Base-by-base conservation (phyloP, 2,888 invertebrate species). In the Oxystoma pomonae region DNA sequence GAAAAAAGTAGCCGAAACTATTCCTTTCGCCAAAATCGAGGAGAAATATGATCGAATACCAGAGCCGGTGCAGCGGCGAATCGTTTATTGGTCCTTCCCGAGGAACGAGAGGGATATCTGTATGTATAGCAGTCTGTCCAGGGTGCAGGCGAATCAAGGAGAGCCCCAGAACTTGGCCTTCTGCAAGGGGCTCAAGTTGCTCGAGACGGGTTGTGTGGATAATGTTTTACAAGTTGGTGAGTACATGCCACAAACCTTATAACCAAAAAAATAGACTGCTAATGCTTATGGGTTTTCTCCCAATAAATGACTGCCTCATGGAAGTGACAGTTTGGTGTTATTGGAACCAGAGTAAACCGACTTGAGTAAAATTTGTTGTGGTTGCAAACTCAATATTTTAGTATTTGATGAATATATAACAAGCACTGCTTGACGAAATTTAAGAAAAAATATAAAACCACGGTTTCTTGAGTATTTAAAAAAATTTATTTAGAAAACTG, bases 51-150 rank as follows among this genome's bases (percentile, higher is more conserved):
- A 91, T 79, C 87, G 92, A 75, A 92, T 94, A 80, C 94, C 93
- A 71, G 93, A 93, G 80, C 92, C 92, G 70, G 92, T 93, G 79
- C 93, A 93, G 81, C 86, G 90, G 72, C 86, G 92, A 77, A 91
- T 93, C 80, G 91, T 93, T 77, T 93, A 87, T 83, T 93, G 92
- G 91, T 92, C 92, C 70, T 93, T 93, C 83, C 94, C 93, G 71
- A 83, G 92, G 75, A 90, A 92, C 78, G 93, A 93, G 81, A 85
- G 90, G 77, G 92, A 92, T 83, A 92, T 94, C 80, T 90, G 91
- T 82, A 92, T 93, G 91, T 94, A 94, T 83, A 92, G 91, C 73
- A 68, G 68, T 21, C 21, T 66, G 63, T 60, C 64, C 19, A 50
- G 65, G 51, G 64, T 63, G 70, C 79, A 68, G 73, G 75, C 73